These are phyloP conservation scores for Pao palembangensis DNA, from an alignment of 2,113 vertebrate species.

Conservation along the genomic window DNA sequence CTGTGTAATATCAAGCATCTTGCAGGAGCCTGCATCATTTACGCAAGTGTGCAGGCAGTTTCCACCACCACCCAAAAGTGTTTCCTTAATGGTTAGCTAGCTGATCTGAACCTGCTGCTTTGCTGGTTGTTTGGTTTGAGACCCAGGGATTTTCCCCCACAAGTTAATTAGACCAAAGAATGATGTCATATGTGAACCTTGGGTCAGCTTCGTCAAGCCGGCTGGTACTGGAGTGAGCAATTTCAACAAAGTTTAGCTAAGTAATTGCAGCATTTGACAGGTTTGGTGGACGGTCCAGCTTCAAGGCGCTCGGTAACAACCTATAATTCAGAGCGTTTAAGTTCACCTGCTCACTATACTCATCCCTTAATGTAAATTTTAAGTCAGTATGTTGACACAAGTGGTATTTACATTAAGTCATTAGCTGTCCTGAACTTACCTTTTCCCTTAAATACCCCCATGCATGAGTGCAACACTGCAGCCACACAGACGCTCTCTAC, in stretches of 20 bases:
- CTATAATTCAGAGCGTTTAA: constrained; percentile 2
- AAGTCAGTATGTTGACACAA: background rate
- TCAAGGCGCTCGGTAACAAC: background rate
- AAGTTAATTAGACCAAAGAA: constrained; percentile 54
- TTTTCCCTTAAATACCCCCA: constrained; percentile 8
- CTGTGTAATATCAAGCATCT: background rate
- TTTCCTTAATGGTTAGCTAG: constrained; percentile 52
- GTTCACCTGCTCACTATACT: background rate
- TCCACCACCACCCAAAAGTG: constrained; percentile 35
- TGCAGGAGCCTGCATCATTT: constrained; percentile 1
- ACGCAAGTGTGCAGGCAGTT: constrained; percentile 13
- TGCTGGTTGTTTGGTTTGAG: constrained; percentile 48
- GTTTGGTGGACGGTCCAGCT: background rate
- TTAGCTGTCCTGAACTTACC: background rate
- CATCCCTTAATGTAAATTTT: background rate
- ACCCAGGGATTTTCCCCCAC: constrained; percentile 58
- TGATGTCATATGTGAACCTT: constrained; percentile 60
- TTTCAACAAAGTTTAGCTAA: constrained; percentile 13
- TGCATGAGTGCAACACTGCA: constrained; percentile 5
- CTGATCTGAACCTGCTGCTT: constrained; percentile 38
- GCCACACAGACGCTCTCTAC: constrained; percentile 32
- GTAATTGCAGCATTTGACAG: constrained; percentile 3
- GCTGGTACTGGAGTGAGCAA: constrained; percentile 51
- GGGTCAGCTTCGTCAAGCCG: constrained; percentile 61
- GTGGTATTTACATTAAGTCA: background rate